Base-by-base conservation (phyloP, 2,888 invertebrate genomes). In the Andrena fulva region DNA sequence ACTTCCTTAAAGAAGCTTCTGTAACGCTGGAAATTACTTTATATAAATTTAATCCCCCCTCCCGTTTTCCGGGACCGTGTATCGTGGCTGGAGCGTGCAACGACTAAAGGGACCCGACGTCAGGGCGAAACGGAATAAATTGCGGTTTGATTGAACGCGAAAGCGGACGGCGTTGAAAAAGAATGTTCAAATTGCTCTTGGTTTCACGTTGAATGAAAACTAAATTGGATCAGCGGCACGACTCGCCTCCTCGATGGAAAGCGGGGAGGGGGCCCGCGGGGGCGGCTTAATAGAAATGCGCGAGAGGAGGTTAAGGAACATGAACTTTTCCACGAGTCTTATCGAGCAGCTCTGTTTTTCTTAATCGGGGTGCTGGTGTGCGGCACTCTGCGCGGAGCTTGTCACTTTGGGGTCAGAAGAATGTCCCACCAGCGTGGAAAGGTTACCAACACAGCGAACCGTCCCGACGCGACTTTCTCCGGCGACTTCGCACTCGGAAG, bases 301-400 rank as follows among this genome's bases (percentile, higher is more conserved):
- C 16, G 42, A 48, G 64, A 29, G 48, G 56, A 79, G 80, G 72
- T 80, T 80, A 80, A 80, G 80, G 80, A 80, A 82, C 76, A 75
- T 64, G 52, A 81, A 82, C 76, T 81, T 82, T 82, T 81, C 82
- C 82, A 76, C 64, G 33, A 76, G 56, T 68, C 68, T 82, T 82
- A 82, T 82, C 82, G 67, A 68, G 50, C 31, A 31, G 12, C 31
- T 60, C n/a, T 60, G 31, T 31, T n/a, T 69, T 80, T 80, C 75
- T 75, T 75, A 82, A 80, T 80, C 70, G 80, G 80, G 62, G 24
- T 1, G 59, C 69, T 70, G 50, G 79, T 73, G 69, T 54, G 42
- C 71, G 56, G 50, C 59, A 74, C 73, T 69, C 69, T 12, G 60
- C 42, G 33, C 20, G 52, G 62, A 68, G 63, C 75, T 82, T 60